Base-by-base conservation (phyloP, 2,888 invertebrate genomes). In the Quadroppia sp. region DNA sequence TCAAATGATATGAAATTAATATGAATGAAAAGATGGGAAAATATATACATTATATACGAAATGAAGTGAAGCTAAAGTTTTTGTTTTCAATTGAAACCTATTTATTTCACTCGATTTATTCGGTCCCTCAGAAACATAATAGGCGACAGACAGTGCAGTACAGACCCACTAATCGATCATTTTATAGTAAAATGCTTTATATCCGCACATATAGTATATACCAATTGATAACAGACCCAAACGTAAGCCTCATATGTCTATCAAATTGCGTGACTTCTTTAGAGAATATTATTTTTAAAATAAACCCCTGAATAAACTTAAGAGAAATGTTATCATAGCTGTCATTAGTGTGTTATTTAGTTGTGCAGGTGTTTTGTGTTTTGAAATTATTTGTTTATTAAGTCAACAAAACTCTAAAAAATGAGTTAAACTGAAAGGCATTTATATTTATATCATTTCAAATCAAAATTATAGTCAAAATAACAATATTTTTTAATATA, bases 151-250 rank as follows among this genome's bases (percentile, higher is more conserved):
- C 59, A 59, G 23, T 59, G 30, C 59, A 59, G 23, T 59, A 59
- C 59, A 59, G 59, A 59, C 59, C 59, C 7, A 59, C 59, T 59
- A 30, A 59, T 59, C 59, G 59, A 59, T 59, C 59, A 59, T 59
- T 59, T n/a, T 23, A 30, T 59, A 17, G 30, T 30, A 13, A 59
- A 59, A 59, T 59, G 30, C 30, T 30, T 15, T 59, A 59, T 30
- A 28, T 13, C 23, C 23, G 13, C 23, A 53, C 28, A 50, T 50
- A 50, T 9, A 50, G 17, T 50, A n/a, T 50, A 50, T 50, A 50
- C 53, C 28, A 28, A 59, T 3, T 50, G 50, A 50, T 50, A 36
- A 36, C 9, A 45, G 15, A 45, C 2, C 11, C 6, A 15, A 45
- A 2, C 45, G 4, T 20, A 53, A 59, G 32, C 28, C 28, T 59